These are phyloP conservation scores for Steinernema carpocapsae DNA, from an alignment of 2,888 invertebrate genomes.

Conservation along the genomic window DNA sequence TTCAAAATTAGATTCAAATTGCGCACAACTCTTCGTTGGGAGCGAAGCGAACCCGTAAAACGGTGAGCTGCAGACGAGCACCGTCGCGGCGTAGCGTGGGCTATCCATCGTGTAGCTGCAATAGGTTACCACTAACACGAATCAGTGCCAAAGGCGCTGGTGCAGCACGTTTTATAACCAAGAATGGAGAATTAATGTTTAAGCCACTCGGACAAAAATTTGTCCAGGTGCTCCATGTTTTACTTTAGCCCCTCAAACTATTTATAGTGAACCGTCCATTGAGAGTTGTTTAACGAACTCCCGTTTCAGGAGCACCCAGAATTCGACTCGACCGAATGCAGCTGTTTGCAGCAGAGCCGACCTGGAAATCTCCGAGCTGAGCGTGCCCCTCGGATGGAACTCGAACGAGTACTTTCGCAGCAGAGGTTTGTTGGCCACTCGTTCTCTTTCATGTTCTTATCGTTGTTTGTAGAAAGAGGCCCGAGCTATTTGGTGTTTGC, in stretches of 20 bases:
- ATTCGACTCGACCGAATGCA: not conserved
- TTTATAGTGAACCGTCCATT: not conserved
- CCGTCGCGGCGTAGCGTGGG: no score
- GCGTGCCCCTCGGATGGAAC: conserved; percentile 10
- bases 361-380: conserved; percentile 3
- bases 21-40: no score
- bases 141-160: no score
- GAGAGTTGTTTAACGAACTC: not conserved
- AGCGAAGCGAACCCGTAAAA: no score
- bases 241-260: conserved; percentile 6
- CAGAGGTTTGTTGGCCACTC: not conserved
- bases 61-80: no score
- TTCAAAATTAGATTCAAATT: no score
- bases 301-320: not conserved
- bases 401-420: conserved; percentile 23
- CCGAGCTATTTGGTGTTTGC: conserved; percentile 25
- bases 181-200: conserved; percentile 2
- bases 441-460: not conserved
- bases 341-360: not conserved
- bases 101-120: no score
- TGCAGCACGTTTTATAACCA: not conserved
- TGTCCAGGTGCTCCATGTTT: not conserved
- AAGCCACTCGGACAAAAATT: not conserved
- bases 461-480: conserved; percentile 12
- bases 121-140: no score